These are phyloP conservation scores for Pocota personata DNA, from an alignment of 2,888 invertebrate genomes.

Conservation along the genomic window DNA sequence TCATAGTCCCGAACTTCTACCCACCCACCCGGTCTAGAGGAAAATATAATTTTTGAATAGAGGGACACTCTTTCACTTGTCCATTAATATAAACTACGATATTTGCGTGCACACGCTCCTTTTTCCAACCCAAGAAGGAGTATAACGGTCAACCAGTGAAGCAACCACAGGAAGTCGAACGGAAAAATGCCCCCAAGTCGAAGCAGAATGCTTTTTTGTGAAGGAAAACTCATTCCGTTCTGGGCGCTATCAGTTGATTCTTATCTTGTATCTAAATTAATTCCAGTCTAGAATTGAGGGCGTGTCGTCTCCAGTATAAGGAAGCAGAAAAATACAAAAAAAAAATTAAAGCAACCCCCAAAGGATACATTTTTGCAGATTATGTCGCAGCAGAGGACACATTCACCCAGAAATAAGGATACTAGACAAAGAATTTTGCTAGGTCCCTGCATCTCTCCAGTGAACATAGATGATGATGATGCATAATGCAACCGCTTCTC, in stretches of 20 bases:
- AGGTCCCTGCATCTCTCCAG: constrained; percentile 44
- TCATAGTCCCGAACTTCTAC: constrained; percentile 14
- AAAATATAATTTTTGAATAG: background rate
- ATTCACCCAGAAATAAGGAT: constrained; percentile 46
- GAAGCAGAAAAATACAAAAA: background rate
- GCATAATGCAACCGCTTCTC: constrained; percentile 9
- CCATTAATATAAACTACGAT: background rate
- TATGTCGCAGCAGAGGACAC: constrained; percentile 42
- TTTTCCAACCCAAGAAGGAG: background rate
- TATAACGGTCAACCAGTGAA: constrained; percentile 28
- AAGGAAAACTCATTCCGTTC: constrained; percentile 45
- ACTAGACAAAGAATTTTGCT: constrained; percentile 38
- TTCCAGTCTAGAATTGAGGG: constrained; percentile 68
- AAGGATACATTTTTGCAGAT: constrained; percentile 57
- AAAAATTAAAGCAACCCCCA: constrained; percentile 1
- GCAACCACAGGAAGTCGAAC: constrained; percentile 36
- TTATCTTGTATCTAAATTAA: constrained; percentile 71
- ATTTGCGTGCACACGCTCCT: constrained; percentile 52
- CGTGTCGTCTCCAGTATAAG: constrained; percentile 33
- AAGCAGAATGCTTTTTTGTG: constrained; percentile 11
- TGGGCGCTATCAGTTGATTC: constrained; percentile 61
- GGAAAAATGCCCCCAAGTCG: constrained; percentile 36
- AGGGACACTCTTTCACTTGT: background rate
- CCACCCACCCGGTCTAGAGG: background rate
- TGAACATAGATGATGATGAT: constrained; percentile 34